These are phyloP conservation scores for Labeo calbasu DNA, from an alignment of 2,797 vertebrate genomes.

Conservation along the genomic window DNA sequence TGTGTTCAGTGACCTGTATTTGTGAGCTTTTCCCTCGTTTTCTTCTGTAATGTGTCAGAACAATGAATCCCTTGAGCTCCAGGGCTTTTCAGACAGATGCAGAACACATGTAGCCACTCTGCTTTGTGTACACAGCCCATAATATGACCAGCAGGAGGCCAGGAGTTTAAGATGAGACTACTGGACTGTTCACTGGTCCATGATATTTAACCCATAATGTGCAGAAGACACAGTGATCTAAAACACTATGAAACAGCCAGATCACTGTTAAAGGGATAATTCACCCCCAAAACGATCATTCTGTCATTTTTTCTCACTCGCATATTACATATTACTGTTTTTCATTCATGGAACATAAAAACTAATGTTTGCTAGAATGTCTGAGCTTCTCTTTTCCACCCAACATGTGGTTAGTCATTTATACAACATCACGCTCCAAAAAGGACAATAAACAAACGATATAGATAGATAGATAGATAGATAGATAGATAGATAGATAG, in stretches of 20 bases:
- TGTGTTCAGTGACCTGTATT: slow-evolving; percentile 26
- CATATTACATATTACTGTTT: background rate
- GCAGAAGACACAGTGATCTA: slow-evolving; percentile 13
- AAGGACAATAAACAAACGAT: background rate
- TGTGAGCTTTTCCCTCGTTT: background rate
- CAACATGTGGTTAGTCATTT: background rate
- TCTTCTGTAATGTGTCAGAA: background rate
- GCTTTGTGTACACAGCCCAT: background rate
- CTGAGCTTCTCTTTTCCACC: background rate
- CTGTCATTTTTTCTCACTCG: background rate
- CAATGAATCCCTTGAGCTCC: background rate
- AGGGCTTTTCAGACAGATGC: background rate
- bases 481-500: background rate
- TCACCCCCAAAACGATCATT: background rate
- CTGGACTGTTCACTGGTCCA: background rate
- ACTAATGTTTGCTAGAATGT: background rate
- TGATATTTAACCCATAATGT: background rate
- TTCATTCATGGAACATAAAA: background rate
- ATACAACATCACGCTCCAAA: background rate
- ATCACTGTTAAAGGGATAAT: background rate
- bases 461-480: background rate
- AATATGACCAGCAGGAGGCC: background rate
- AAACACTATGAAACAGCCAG: background rate
- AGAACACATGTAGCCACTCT: slow-evolving; percentile 4
- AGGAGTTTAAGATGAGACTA: slow-evolving; percentile 1